These are phyloP conservation scores for Apis laboriosa DNA, from an alignment of 1,140 invertebrate genomes.

Conservation along the genomic window DNA sequence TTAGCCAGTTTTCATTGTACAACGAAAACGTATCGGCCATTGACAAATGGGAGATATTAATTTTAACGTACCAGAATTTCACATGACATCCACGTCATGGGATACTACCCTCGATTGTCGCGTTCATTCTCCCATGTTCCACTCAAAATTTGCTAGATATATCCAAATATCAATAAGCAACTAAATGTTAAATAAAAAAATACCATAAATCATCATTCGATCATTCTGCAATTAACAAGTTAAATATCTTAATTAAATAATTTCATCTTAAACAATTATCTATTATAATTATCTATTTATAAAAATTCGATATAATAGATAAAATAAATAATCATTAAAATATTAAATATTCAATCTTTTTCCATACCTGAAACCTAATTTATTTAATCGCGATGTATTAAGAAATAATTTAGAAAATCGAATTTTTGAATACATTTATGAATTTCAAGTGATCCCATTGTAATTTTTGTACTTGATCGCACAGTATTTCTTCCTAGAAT, in stretches of 20 bases:
- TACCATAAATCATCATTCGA: not conserved
- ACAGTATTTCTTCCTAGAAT: not conserved
- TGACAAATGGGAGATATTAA: slow-evolving; percentile 71
- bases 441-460: no score
- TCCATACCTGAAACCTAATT: not conserved
- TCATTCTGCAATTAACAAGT: not conserved
- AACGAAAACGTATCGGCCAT: slow-evolving; percentile 48
- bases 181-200: slow-evolving; percentile 33
- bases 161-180: slow-evolving; percentile 50
- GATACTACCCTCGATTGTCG: slow-evolving; percentile 31
- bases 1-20: slow-evolving; percentile 43
- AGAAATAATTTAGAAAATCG: not conserved
- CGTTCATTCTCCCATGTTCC: slow-evolving; percentile 19
- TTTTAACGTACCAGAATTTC: slow-evolving; percentile 58
- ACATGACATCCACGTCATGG: slow-evolving; percentile 30
- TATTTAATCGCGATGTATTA: no score
- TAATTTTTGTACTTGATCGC: not conserved
- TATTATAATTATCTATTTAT: not conserved
- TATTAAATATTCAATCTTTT: not conserved
- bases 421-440: not conserved
- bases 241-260: not conserved
- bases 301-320: not conserved
- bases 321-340: not conserved
- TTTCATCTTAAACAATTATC: no score
- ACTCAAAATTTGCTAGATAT: slow-evolving; percentile 47